phyloP scores from a whole-genome alignment of 2,797 vertebrate genomes.

The Streptopelia turtur region DNA sequence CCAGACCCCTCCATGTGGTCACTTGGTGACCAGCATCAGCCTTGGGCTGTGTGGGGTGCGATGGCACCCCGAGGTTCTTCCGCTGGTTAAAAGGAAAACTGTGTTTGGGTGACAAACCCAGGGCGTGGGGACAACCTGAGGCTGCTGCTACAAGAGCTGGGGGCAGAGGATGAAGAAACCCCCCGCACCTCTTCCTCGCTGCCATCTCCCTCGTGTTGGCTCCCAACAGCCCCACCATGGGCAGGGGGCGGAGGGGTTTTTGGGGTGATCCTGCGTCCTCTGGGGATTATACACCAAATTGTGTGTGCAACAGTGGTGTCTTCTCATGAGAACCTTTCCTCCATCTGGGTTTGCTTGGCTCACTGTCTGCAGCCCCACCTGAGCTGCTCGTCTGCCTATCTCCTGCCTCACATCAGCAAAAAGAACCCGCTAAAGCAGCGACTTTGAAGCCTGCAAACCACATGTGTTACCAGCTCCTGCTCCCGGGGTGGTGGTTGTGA shows the following conservation, averaged over 20 bases:
- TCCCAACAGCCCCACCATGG: accelerated
- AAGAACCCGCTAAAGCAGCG: background rate
- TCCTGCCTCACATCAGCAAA: background rate
- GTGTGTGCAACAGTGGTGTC: no score
- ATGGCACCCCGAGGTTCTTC: no score
- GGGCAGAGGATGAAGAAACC: background rate
- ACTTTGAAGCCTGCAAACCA: background rate
- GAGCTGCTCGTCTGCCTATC: background rate
- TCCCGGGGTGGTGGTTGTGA: background rate
- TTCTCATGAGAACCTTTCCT: background rate
- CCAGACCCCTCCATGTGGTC: background rate
- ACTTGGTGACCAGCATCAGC: accelerated
- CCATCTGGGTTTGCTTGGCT: background rate
- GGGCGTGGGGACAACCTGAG: background rate
- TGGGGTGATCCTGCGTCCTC: background rate
- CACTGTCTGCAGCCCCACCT: background rate
- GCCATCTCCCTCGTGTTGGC: no score
- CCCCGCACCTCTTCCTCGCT: background rate
- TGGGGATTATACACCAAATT: accelerated
- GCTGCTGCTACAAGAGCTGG: background rate
- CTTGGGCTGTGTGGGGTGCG: background rate
- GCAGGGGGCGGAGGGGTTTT: background rate
- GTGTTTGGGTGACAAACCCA: background rate
- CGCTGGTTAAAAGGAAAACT: background rate
- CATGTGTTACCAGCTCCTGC: background rate